phyloP scores from a whole-genome alignment of 2,113 vertebrate species.

The Periophthalmodon schlosseri region DNA sequence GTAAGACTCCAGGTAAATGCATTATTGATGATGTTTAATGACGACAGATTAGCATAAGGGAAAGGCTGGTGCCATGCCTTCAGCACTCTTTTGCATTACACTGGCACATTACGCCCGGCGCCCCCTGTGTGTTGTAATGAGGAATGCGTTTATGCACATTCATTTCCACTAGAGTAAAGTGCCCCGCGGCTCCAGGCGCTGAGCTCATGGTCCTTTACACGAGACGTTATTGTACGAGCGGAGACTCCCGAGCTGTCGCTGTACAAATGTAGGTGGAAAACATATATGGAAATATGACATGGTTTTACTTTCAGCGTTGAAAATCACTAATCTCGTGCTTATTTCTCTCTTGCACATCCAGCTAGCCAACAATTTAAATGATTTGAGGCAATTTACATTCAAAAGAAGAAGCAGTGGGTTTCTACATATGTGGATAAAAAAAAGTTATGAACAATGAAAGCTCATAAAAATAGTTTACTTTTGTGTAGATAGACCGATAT shows the following conservation, averaged over 20 bases:
- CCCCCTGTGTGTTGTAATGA: conserved; percentile 55
- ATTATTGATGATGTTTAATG: conserved; percentile 75
- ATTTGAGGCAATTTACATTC: background rate
- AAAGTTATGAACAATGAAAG: background rate
- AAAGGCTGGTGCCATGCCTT: conserved; percentile 54
- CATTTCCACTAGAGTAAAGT: conserved; percentile 60
- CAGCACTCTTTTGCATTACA: conserved; percentile 55
- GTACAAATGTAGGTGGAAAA: background rate
- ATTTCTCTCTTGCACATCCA: background rate
- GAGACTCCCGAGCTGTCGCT: background rate
- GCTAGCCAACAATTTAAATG: background rate
- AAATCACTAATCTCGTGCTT: background rate
- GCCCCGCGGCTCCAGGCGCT: conserved; percentile 36
- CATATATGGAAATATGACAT: background rate
- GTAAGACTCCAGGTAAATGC: conserved; percentile 65
- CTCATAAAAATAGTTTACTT: background rate
- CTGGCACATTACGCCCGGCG: conserved; percentile 40
- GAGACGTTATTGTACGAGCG: background rate
- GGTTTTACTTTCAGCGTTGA: background rate
- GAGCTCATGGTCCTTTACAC: conserved; percentile 20
- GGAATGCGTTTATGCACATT: conserved; percentile 57
- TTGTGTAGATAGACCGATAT: too few species aligned
- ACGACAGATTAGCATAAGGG: conserved; percentile 62
- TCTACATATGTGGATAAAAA: background rate
- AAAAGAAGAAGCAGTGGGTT: background rate